Evolutionary conservation across 1,140 invertebrate genomes (phyloP).

Genomic region (Drosophila aff.): DNA sequence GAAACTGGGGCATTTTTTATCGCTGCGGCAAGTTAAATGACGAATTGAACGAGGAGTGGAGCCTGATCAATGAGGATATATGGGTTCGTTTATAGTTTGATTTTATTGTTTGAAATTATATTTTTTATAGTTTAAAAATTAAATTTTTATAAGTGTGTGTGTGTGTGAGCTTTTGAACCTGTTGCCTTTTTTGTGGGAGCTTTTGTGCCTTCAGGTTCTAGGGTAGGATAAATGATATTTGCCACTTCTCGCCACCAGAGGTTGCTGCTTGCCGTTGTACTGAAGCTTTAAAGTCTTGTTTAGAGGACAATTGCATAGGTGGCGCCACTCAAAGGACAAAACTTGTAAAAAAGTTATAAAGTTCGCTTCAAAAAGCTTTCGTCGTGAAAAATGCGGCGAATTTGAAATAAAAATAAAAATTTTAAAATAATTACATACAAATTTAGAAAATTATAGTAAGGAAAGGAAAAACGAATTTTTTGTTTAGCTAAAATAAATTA

Average conservation of each 20-base stretch:
- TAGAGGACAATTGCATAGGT: background rate
- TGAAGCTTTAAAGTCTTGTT: background rate
- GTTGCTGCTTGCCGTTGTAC: background rate
- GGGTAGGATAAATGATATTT: background rate
- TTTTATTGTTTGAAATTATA: background rate
- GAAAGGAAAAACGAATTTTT: background rate
- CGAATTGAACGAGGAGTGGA: constrained; percentile 61
- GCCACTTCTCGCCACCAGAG: constrained; percentile 12
- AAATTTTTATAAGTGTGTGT: background rate
- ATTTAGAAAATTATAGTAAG: background rate
- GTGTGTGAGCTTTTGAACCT: constrained; percentile 21
- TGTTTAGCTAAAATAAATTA: accelerated
- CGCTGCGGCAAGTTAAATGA: constrained; percentile 47
- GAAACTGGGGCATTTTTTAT: constrained; percentile 54
- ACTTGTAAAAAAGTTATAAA: background rate
- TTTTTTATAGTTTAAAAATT: background rate
- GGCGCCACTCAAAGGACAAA: background rate
- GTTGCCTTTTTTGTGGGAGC: constrained; percentile 32
- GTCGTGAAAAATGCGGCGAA: background rate
- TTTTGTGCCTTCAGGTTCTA: background rate
- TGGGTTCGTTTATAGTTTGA: constrained; percentile 53
- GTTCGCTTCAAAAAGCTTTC: background rate
- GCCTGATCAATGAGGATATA: constrained; percentile 47
- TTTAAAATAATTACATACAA: background rate
- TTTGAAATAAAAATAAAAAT: background rate